Base-by-base conservation (phyloP, 1,140 invertebrate species). In the Zaprionus taronus region DNA sequence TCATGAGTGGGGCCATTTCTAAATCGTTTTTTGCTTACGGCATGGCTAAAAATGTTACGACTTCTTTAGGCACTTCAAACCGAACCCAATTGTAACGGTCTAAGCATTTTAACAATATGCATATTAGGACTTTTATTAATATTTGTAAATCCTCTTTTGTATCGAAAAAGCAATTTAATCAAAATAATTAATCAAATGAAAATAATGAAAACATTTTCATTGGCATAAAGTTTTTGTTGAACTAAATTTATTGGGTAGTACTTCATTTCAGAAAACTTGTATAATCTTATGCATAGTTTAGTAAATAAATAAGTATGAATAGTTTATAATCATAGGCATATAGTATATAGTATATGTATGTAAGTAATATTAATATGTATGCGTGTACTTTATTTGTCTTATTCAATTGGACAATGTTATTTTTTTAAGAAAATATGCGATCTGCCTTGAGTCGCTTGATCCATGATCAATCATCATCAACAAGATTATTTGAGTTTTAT, bases 211-310 rank as follows among this genome's bases (percentile, higher is more conserved):
- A 91, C 73, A 89, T 83, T 91, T 91, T 81, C 84, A 81, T 91
- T 83, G 83, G 68, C 81, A 83, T 82, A 92, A 92, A 92, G 85
- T 92, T 92, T 87, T 92, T 92, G 77, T 92, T 91, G 83, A 92
- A 92, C 91, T 92, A 92, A 92, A 92, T 92, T 92, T 92, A 92
- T 92, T 92, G 91, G 91, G 91, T 92, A 90, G 87, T 92, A 91
- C 82, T 91, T 81, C 83, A 82, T 86, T 91, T 86, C 82, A 91
- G 64, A 91, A 70, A 91, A 83, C 76, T 77, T 75, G 69, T 89
- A 89, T 90, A 90, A 90, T 90, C 86, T 91, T 90, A 90, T 75
- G 79, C 81, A 85, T 90, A 86, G 47, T 63, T 86, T 74, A 44
- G 63, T 86, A 81, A 58, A 71, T 73, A 63, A 62, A 77, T 64